Base-by-base conservation (phyloP, 2,888 invertebrate genomes). In the Adelphocoris suturalis region DNA sequence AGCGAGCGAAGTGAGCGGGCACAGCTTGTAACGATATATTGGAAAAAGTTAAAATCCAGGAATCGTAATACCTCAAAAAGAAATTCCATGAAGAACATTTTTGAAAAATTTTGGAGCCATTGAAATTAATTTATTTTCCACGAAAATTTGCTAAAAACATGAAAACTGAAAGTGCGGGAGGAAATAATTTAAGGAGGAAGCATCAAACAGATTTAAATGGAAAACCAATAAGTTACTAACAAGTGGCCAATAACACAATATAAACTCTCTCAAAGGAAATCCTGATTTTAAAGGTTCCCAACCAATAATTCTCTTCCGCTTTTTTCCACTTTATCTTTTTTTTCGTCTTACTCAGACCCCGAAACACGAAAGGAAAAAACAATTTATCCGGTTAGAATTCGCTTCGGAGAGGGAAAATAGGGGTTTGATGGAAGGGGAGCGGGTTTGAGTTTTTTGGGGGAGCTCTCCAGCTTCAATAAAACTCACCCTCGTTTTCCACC, bases 221-320 rank as follows among this genome's bases (percentile, higher is more conserved):
- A 68, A 61, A 85, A 85, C 85, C 85, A 85, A 85, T 85, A 85
- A 85, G 61, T 61, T 14, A 68, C 85, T 85, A 85, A 61, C 85
- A 85, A 85, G 85, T 85, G 85, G 85, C 27, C 85, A 85, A 85
- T 85, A 85, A 85, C 85, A 85, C 85, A 85, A 85, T 85, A 85
- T 85, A 68, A 68, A 68, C 68, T 85, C 85, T 47, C 85, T 85
- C 85, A 85, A 85, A 85, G 57, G 85, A 85, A 85, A 57, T 85
- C 85, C 85, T 16, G 61, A 82, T 85, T 85, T 85, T 85, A 85
- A 85, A 85, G 85, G 85, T 61, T 85, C 68, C 85, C 46, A 61
- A 5, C 47, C 85, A 61, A 68, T 85, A 85, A 85, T 85, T 85
- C 85, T 61, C 61, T 85, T 85, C 47, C 52, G 27, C 52, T 19